Percentiles rank a stretch among this genome's conserved stretches.
These are phyloP conservation scores for Paratrypauchen microcephalus DNA, from an alignment of 2,797 vertebrate genomes.

Conservation along the genomic window DNA sequence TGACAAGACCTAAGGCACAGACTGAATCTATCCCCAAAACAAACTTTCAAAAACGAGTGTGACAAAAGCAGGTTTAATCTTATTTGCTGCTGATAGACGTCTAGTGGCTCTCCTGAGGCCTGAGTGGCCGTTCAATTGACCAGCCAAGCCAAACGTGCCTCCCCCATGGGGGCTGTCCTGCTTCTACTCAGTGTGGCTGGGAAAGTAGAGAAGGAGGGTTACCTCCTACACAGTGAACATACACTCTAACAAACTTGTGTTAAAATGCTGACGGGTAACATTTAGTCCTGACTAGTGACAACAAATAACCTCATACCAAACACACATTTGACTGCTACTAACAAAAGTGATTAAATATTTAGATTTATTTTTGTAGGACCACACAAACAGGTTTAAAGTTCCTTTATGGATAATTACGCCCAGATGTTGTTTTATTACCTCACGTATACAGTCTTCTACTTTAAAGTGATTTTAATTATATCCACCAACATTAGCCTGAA, in stretches of 20 bases:
- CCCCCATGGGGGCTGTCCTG: slow-evolving; percentile 61
- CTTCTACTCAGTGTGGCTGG: slow-evolving; percentile 57
- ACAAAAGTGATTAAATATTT: not conserved
- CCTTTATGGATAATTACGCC: slow-evolving; percentile 35
- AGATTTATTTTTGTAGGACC: not conserved
- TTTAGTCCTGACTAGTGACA: too few relatives aligned
- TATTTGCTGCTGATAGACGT: slow-evolving; percentile 54
- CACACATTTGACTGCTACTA: not conserved
- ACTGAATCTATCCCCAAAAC: not conserved
- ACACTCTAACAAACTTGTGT: not conserved
- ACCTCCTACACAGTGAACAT: not conserved
- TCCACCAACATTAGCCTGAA: slow-evolving; percentile 13
- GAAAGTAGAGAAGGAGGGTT: slow-evolving; percentile 27
- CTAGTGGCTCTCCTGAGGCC: slow-evolving; percentile 46
- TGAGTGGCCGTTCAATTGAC: slow-evolving; percentile 42
- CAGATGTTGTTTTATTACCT: slow-evolving; percentile 17
- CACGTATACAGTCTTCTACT: slow-evolving; percentile 2
- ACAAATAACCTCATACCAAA: not conserved
- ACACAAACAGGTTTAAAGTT: not conserved
- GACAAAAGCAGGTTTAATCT: slow-evolving; percentile 37
- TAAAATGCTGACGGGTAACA: not conserved
- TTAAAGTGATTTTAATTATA: not conserved
- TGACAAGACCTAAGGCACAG: not conserved
- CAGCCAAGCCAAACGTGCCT: slow-evolving; percentile 49
- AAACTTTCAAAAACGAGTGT: slow-evolving; percentile 19